Base-by-base conservation (phyloP, 2,797 vertebrate species). In the Girardinus metallicus region DNA sequence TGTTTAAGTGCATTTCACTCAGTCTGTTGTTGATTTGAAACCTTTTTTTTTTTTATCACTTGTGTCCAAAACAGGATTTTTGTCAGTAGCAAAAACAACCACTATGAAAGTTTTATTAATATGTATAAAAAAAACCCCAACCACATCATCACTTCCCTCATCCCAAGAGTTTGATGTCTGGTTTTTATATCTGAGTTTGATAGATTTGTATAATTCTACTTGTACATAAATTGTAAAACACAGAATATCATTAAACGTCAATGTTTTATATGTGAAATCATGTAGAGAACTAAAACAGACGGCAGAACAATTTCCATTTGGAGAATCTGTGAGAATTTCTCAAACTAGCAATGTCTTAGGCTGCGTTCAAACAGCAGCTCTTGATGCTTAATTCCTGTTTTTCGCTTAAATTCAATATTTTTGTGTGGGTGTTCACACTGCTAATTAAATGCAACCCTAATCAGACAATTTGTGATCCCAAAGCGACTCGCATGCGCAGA, bases 1-100 rank as follows among this genome's bases (percentile, higher is more conserved):
- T 44, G 81, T 83, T 89, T 87, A 83, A 86, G 82, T 87, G 82
- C 81, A 87, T 87, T 86, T 81, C 64, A 51, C 81, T 85, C 73
- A 76, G 86, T 85, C 78, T 51, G 78, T 76, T 84, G 34, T 82
- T 77, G 73, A 26, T 46, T 55, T 78, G 60, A 81, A 57, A 46
- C 49, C 6, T 0, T 75, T 41, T 53, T 34, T 3, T 60, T 49
- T 0, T 79, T 53, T 46, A 31, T 5, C 43, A 43, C 21, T 64
- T 18, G 8, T 41, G 13, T 47, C 21, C 43, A 9, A 43, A 64
- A 18, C 31, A 21, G 18, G 7, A 36, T 64, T 64, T 36, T 10
- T 34, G 31, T 64, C 31, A 36, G 15, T 9, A 16, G 3, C 2
- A 41, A 68, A 68, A 26, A 41, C 21, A 68, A 26, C 4, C 9